Percentiles rank a stretch among this genome's conserved stretches.
Conservation (phyloP, 1,140 invertebrate species). For the Harlomillsia oculata region DNA sequence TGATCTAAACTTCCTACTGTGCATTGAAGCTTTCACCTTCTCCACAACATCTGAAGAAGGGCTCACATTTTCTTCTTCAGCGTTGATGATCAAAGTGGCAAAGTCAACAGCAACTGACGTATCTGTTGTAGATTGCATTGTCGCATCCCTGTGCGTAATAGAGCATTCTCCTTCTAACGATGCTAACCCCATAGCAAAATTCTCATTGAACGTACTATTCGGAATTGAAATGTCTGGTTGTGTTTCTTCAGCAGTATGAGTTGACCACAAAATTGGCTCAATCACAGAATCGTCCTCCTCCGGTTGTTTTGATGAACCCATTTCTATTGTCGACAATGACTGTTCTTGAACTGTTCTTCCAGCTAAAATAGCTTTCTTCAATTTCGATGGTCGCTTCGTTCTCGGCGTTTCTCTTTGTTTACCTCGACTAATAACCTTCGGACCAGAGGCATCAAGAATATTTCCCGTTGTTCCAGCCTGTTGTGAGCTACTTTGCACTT, state of each 20-base stretch:
- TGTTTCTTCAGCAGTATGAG: not conserved
- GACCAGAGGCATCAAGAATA: slow-evolving; percentile 30
- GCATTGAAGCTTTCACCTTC: slow-evolving; percentile 18
- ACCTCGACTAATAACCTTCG: slow-evolving; percentile 21
- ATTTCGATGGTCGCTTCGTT: slow-evolving; percentile 17
- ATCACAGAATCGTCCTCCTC: not conserved
- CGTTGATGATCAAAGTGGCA: not conserved
- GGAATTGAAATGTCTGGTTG: too few relatives aligned
- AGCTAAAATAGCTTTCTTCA: slow-evolving; percentile 32
- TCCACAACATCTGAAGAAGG: not conserved
- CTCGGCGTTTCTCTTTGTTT: slow-evolving; percentile 28
- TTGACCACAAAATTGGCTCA: not conserved
- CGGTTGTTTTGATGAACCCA: not conserved
- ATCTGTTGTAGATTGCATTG: not conserved
- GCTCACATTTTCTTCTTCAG: not conserved
- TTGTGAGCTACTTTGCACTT: not conserved
- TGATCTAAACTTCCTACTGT: slow-evolving; percentile 25
- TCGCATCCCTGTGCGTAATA: not conserved
- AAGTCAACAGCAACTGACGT: not conserved
- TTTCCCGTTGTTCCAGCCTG: slow-evolving; percentile 19
- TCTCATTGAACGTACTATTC: too few relatives aligned
- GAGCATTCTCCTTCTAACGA: too few relatives aligned
- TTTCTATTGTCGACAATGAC: not conserved
- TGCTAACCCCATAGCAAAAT: not conserved
- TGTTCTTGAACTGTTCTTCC: too few relatives aligned